phyloP scores from a whole-genome alignment of 2,113 vertebrate genomes.

The Calonectris borealis region DNA sequence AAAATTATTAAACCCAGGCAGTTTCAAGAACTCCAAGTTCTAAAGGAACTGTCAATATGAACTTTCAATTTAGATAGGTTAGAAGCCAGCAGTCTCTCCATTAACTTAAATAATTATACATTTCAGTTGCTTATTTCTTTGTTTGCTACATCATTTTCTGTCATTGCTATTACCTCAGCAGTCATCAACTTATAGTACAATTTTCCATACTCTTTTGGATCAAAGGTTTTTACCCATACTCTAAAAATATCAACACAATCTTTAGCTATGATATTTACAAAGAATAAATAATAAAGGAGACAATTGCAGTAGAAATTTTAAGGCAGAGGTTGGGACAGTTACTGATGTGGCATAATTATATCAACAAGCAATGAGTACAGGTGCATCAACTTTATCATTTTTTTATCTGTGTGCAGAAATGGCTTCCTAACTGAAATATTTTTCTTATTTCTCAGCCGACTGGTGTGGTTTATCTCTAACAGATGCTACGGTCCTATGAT shows the following conservation, averaged over 20 bases:
- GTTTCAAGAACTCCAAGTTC: not conserved
- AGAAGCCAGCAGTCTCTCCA: not conserved
- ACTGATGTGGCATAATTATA: not conserved
- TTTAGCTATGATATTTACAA: not conserved
- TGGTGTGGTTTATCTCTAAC: not conserved
- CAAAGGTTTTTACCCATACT: not conserved
- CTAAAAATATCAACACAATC: not conserved
- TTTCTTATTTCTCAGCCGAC: not conserved
- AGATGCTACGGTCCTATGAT: not conserved
- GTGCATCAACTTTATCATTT: not conserved
- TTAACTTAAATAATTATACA: not conserved
- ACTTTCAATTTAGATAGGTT: not conserved
- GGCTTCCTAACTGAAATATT: not conserved
- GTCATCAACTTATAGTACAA: not conserved
- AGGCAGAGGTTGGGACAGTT: not conserved
- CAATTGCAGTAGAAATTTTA: not conserved
- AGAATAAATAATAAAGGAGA: not conserved
- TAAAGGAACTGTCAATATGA: not conserved
- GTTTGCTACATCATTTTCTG: not conserved
- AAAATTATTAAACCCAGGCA: not conserved
- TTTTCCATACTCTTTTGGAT: not conserved
- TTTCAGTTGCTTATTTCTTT: not conserved
- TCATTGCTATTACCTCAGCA: not conserved
- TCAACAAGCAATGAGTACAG: not conserved
- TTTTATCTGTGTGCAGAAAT: not conserved